Base-by-base conservation (phyloP, 1,140 invertebrate genomes). In the Drosophila navojoa region DNA sequence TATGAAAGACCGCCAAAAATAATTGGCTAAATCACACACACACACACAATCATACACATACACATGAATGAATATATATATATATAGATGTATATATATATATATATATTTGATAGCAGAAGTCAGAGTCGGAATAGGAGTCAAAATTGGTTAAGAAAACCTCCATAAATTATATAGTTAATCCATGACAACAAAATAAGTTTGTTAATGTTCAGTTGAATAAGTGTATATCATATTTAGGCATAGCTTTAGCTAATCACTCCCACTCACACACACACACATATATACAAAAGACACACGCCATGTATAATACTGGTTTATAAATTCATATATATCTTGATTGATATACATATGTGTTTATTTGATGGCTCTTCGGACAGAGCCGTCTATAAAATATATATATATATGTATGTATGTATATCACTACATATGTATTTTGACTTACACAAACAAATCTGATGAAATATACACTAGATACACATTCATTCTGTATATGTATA, bases 151-250 rank as follows among this genome's bases (percentile, higher is more conserved):
- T 25, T n/a, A 71, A 71, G 44, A 27, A 61, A 75, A 59, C 52
- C 79, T 66, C 72, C 62, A 49, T 47, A 29, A 53, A 53, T 68
- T 44, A 53, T 68, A 16, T 53, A 60, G 47, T 60, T 32, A 32
- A 42, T 52, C 35, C 35, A 38, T 38, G 35, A 38, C 35, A 47
- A 76, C 47, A 66, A 70, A 70, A 38, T 68, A 77, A 74, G 55
- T 63, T 63, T 74, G 35, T 76, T 77, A 74, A 68, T 52, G 60
- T 66, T 60, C 79, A 82, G 61, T 47, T 71, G 15, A 64, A 68
- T 72, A 75, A 55, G 61, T 77, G 71, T 77, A 81, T 52, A 59
- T 62, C 75, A 66, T 71, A 81, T 69, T 63, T 78, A 87, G 81
- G 78, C 64, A 72, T 87, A 87, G 78, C 71, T 76, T 76, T 57